These are phyloP conservation scores for Xanthia icteritia DNA, from an alignment of 2,888 invertebrate genomes.

Conservation along the genomic window DNA sequence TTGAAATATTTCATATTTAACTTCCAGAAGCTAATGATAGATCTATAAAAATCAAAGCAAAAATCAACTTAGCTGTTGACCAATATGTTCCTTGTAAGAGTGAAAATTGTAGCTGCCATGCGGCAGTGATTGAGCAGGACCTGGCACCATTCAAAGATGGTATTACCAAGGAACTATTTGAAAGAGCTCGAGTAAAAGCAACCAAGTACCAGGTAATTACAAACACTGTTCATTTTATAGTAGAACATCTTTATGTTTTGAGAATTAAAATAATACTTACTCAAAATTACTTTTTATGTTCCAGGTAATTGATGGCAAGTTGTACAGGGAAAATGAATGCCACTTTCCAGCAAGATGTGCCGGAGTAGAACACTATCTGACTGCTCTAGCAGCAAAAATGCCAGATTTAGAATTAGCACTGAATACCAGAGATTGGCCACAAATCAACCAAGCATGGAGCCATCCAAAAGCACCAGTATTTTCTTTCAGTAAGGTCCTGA, in stretches of 20 bases:
- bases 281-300: constrained; percentile 82
- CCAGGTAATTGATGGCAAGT: constrained; percentile 94
- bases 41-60: constrained; percentile 79
- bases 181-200: constrained; percentile 87
- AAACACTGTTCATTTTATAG: background rate
- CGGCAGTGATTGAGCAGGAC: constrained; percentile 92
- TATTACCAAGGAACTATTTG: constrained; percentile 92
- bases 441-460: constrained; percentile 92
- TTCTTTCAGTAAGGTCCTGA: constrained; percentile 97
- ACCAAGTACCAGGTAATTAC: constrained; percentile 85
- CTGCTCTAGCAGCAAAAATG: constrained; percentile 92
- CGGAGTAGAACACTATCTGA: constrained; percentile 97
- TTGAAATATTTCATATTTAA: background rate
- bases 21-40: constrained; percentile 86
- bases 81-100: constrained; percentile 90
- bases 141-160: constrained; percentile 93
- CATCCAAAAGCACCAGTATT: constrained; percentile 94
- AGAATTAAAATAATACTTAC: background rate
- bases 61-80: constrained; percentile 87
- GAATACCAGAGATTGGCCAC: constrained; percentile 98
- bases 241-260: background rate
- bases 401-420: constrained; percentile 96
- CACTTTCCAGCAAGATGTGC: constrained; percentile 98
- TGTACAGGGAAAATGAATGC: constrained; percentile 96
- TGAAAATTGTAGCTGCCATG: constrained; percentile 92